phyloP scores from a whole-genome alignment of 2,113 vertebrate genomes.

The Perccottus glenii region DNA sequence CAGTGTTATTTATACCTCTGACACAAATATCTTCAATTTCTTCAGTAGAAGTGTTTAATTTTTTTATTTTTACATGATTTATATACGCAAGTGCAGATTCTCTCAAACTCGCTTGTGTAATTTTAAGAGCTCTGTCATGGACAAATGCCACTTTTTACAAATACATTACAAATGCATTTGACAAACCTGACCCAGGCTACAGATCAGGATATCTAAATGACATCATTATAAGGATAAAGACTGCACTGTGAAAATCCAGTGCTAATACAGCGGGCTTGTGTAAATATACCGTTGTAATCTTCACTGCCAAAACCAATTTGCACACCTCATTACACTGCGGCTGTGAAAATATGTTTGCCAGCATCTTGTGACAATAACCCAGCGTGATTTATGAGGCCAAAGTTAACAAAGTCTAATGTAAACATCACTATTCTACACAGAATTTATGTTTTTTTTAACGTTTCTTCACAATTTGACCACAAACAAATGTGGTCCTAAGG shows the following conservation, averaged over 20 bases:
- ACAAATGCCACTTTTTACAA: too few relatives aligned
- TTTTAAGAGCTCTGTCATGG: neutral
- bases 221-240: conserved; percentile 34
- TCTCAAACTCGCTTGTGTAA: neutral
- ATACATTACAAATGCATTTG: neutral
- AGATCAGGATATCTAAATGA: conserved; percentile 13
- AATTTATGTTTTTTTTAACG: neutral
- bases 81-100: neutral
- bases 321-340: conserved; percentile 50
- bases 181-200: conserved; percentile 6
- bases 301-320: conserved; percentile 50
- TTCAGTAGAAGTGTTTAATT: conserved; percentile 7
- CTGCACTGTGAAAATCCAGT: conserved; percentile 23
- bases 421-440: neutral
- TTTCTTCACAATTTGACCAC: neutral
- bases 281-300: conserved; percentile 35
- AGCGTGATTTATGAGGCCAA: conserved; percentile 55
- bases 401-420: too few relatives aligned
- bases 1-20: conserved; percentile 36
- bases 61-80: conserved; percentile 2
- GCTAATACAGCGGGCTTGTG: conserved; percentile 20
- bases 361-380: conserved; percentile 45
- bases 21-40: conserved; percentile 8
- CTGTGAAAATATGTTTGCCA: conserved; percentile 33
- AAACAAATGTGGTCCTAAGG: neutral